Conservation (phyloP, 2,888 invertebrate genomes). For the Chrysodeixis includens region DNA sequence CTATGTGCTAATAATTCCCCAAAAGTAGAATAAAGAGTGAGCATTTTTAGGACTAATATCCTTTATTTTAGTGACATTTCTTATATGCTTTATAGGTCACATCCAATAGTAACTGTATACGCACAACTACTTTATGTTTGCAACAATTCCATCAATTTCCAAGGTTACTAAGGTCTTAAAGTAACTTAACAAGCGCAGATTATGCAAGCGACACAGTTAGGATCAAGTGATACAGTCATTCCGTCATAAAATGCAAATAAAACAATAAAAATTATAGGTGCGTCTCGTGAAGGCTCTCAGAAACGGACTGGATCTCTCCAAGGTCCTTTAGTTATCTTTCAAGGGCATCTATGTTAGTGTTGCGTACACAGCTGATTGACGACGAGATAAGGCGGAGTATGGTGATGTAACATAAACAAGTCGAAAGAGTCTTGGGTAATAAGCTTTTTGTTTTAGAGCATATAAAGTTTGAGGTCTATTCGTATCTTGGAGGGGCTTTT, state of each 20-base stretch:
- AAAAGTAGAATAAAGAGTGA: no score
- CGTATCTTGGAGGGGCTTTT: no score
- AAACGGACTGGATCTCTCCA: conserved; percentile 44
- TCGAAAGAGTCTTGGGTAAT: neutral
- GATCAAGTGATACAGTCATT: neutral
- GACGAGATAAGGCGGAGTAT: conserved; percentile 27
- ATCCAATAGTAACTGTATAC: no score
- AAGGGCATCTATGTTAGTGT: conserved; percentile 46
- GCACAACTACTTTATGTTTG: neutral
- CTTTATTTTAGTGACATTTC: no score
- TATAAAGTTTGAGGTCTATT: neutral
- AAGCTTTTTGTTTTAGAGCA: neutral
- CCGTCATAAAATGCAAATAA: conserved; percentile 37
- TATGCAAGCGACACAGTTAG: conserved; percentile 11
- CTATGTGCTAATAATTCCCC: no score
- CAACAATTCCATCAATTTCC: neutral
- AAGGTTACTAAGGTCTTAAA: neutral
- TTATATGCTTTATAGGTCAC: no score
- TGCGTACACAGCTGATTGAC: conserved; percentile 39
- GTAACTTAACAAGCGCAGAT: neutral
- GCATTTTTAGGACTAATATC: no score
- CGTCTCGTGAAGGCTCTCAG: conserved; percentile 37
- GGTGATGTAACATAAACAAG: conserved; percentile 11
- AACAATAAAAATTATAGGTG: conserved; percentile 30
- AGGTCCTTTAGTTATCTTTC: conserved; percentile 37